Evolutionary conservation across 2,888 invertebrate genomes (phyloP).

Genomic region (Eledone cirrhosa): DNA sequence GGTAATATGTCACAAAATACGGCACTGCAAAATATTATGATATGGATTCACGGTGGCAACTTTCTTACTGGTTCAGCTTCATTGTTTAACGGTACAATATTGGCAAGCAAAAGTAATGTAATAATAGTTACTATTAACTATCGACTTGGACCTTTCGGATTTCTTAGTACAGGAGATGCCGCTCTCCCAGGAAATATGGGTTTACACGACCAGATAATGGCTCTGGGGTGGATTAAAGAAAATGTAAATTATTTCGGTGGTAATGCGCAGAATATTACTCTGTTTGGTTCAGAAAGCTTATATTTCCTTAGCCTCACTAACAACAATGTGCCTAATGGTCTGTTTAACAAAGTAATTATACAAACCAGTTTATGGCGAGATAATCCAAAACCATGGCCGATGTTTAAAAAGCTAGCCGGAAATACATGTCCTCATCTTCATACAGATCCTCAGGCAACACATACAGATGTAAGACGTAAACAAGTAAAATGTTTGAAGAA

Average conservation of each 20-base stretch:
- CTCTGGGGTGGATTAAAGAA: slow-evolving; percentile 40
- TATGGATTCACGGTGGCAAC: slow-evolving; percentile 93
- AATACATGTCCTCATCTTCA: neutral
- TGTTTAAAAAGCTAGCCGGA: neutral
- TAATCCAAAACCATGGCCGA: neutral
- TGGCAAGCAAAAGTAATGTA: slow-evolving; percentile 31
- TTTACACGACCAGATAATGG: slow-evolving; percentile 41
- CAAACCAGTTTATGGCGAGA: neutral
- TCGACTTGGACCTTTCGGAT: slow-evolving; percentile 37
- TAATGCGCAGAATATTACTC: slow-evolving; percentile 38
- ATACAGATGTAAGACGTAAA: neutral
- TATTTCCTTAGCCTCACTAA: neutral
- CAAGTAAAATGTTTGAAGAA: neutral
- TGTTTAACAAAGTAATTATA: neutral
- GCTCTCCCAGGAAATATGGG: slow-evolving; percentile 43
- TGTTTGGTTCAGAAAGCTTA: slow-evolving; percentile 36
- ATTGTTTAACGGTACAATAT: slow-evolving; percentile 67
- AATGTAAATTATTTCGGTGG: slow-evolving; percentile 40
- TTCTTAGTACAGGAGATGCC: slow-evolving; percentile 35
- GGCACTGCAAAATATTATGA: slow-evolving; percentile 71
- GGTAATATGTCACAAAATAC: slow-evolving; percentile 14
- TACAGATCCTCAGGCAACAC: neutral
- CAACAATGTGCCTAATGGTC: neutral
- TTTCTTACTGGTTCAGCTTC: slow-evolving; percentile 92
- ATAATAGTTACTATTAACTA: slow-evolving; percentile 37